phyloP scores from a whole-genome alignment of 2,797 vertebrate species.

The Leucoraja ocellata region DNA sequence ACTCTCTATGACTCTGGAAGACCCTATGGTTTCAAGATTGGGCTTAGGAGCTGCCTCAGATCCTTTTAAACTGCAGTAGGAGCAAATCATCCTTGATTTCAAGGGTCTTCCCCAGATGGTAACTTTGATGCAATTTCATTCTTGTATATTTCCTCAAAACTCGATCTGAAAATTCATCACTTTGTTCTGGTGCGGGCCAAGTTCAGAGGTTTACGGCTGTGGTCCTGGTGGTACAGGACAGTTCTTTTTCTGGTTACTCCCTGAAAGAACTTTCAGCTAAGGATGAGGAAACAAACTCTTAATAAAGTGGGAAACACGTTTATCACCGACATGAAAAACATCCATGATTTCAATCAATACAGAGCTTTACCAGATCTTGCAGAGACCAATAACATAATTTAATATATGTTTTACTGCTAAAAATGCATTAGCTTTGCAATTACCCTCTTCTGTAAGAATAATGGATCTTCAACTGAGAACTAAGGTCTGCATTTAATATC shows the following conservation, averaged over 20 bases:
- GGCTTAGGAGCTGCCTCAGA: no score
- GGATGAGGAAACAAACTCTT: neutral
- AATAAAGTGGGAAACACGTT: neutral
- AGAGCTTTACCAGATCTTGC: neutral
- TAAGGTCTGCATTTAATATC: neutral
- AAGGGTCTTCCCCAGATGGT: no score
- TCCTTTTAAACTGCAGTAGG: no score
- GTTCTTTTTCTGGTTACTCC: neutral
- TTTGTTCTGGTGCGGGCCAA: neutral
- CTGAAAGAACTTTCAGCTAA: neutral
- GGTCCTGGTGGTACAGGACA: neutral
- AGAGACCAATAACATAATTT: neutral
- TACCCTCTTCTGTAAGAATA: neutral
- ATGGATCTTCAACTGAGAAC: neutral
- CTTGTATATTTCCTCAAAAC: neutral
- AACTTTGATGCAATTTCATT: neutral
- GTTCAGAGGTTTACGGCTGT: neutral
- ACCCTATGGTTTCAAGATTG: no score
- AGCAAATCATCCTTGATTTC: no score
- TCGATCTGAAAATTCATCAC: neutral
- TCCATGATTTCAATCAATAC: neutral
- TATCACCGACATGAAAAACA: neutral
- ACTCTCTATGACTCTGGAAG: no score
- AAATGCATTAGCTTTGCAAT: neutral
- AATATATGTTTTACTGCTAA: slow-evolving; percentile 21